phyloP scores from a whole-genome alignment of 2,113 vertebrate genomes.

The Hemibagrus wyckioides region DNA sequence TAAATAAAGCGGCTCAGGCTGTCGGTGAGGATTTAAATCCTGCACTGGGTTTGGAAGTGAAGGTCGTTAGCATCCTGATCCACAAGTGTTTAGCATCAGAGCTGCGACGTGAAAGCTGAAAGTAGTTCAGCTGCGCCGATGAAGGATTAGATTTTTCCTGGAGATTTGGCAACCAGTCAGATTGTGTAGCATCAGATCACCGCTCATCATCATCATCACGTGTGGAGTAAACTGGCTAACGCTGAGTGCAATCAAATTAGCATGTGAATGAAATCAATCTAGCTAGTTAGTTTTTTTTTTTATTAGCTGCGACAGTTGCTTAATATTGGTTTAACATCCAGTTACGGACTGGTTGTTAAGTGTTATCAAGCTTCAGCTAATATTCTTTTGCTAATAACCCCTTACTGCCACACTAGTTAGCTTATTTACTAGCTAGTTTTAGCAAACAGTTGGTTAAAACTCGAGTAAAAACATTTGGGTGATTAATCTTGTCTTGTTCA shows the following conservation, averaged over 20 bases:
- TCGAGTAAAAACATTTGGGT: background rate
- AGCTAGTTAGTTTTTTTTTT: background rate
- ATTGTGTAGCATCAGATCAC: too few species aligned
- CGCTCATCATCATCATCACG: too few species aligned
- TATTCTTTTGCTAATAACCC: background rate
- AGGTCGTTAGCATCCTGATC: background rate
- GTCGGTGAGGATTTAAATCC: background rate
- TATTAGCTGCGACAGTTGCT: background rate
- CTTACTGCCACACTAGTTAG: background rate
- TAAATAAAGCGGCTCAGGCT: background rate
- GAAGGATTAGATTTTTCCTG: too few species aligned
- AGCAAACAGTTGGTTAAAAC: background rate
- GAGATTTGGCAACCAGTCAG: too few species aligned
- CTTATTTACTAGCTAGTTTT: background rate
- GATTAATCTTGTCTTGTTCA: background rate
- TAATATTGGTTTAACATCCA: background rate
- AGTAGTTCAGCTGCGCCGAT: background rate
- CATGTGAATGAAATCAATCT: background rate
- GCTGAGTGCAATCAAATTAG: too few species aligned
- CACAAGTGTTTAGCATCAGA: background rate
- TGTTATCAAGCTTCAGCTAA: background rate
- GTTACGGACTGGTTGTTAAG: background rate
- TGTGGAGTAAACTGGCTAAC: background rate
- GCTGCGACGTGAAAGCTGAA: background rate
- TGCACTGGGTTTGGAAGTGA: background rate